Percentiles rank a stretch among this genome's conserved stretches.
Evolutionary conservation across 2,113 vertebrate species (phyloP).

Genomic region (Nothocercus julius): DNA sequence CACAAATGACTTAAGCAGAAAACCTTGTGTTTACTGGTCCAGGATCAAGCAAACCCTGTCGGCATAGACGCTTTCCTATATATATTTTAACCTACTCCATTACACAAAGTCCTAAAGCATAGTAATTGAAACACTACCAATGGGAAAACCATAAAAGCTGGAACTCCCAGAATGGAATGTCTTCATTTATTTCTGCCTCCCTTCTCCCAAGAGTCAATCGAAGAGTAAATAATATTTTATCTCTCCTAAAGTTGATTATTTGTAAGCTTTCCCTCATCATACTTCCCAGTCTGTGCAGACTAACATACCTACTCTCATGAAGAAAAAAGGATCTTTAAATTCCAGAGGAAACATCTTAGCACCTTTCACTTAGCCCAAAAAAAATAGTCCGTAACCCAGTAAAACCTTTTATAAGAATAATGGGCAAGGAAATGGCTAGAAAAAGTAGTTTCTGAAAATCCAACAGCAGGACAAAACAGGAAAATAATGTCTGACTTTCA

Average conservation of each 20-base stretch:
- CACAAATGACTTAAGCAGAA: constrained; percentile 16
- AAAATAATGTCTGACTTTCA: constrained; percentile 74
- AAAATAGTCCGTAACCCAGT: constrained; percentile 72
- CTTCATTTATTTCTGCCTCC: constrained; percentile 17
- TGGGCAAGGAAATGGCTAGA: constrained; percentile 70
- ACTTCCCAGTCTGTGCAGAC: constrained; percentile 33
- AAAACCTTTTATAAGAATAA: constrained; percentile 78
- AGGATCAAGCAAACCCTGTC: constrained; percentile 36
- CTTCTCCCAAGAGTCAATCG: constrained; percentile 29
- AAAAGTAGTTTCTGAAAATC: constrained; percentile 76
- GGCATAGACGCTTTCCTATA: not conserved
- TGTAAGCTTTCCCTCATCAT: constrained; percentile 25
- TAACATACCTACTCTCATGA: constrained; percentile 33
- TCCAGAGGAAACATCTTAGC: constrained; percentile 67
- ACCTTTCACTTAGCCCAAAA: constrained; percentile 63
- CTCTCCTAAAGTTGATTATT: constrained; percentile 32
- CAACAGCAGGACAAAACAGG: constrained; percentile 67
- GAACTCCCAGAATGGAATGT: constrained; percentile 12
- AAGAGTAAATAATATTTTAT: constrained; percentile 35
- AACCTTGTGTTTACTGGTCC: constrained; percentile 31
- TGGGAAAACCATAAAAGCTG: constrained; percentile 35
- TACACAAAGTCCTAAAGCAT: not conserved
- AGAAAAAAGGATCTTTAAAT: constrained; percentile 46
- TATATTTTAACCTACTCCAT: constrained; percentile 20
- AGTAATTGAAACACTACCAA: constrained; percentile 25